These are phyloP conservation scores for Caradrina clavipalpis DNA, from an alignment of 2,888 invertebrate species.

Conservation along the genomic window DNA sequence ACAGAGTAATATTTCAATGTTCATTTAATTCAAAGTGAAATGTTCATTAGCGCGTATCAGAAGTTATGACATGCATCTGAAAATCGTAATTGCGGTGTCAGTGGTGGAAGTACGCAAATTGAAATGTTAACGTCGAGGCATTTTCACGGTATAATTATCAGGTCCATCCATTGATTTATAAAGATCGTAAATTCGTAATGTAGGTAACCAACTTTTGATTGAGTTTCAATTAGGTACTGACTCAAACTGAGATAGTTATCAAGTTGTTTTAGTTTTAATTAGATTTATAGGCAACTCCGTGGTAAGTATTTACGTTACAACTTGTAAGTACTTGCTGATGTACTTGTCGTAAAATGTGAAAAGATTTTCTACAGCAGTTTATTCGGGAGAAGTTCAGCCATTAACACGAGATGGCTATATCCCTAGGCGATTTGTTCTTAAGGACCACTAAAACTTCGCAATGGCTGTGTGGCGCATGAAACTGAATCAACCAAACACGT, in stretches of 20 bases:
- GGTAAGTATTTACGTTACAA: conserved; percentile 58
- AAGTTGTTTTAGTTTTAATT: conserved; percentile 65
- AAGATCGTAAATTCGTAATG: conserved; percentile 54
- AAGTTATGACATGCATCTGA: conserved; percentile 22
- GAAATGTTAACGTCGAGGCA: conserved; percentile 30
- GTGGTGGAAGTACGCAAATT: conserved; percentile 20
- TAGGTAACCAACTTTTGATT: conserved; percentile 57
- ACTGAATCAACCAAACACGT: no score
- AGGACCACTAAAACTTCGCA: conserved; percentile 59
- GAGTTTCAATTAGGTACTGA: conserved; percentile 38
- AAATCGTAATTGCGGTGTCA: conserved; percentile 28
- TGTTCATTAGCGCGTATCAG: conserved; percentile 11
- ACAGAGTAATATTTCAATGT: not conserved
- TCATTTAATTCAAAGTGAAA: conserved; percentile 20
- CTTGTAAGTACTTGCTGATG: conserved; percentile 46
- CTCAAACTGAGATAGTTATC: conserved; percentile 57
- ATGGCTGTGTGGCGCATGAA: conserved; percentile 41
- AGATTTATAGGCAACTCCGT: conserved; percentile 52
- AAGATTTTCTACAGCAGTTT: conserved; percentile 45
- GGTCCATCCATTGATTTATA: conserved; percentile 50
- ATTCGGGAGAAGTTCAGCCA: conserved; percentile 51
- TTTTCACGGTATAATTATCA: conserved; percentile 32
- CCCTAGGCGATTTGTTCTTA: conserved; percentile 59
- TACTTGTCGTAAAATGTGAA: conserved; percentile 49
- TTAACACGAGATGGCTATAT: conserved; percentile 55